Conservation (phyloP, 2,888 invertebrate genomes). For the Anthoptus insignis region DNA sequence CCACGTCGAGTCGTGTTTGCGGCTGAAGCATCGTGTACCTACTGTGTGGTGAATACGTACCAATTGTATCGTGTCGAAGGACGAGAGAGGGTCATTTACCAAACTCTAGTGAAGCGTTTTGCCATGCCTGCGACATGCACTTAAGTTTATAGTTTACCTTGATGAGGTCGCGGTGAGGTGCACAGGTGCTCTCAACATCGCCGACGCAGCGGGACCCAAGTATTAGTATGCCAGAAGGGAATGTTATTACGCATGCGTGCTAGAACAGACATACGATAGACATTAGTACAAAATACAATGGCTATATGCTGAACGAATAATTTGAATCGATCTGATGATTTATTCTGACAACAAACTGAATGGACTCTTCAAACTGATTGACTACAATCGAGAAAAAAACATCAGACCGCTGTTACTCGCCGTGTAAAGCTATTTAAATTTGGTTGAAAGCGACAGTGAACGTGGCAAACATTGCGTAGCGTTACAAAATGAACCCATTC, state of each 20-base stretch:
- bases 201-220: constrained; percentile 74
- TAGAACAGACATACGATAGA: constrained; percentile 85
- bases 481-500: constrained; percentile 67
- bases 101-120: constrained; percentile 51
- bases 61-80: constrained; percentile 12
- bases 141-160: constrained; percentile 67
- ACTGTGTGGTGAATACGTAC: constrained; percentile 36
- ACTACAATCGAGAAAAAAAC: constrained; percentile 53
- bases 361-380: neutral
- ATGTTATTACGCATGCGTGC: constrained; percentile 87
- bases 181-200: constrained; percentile 61
- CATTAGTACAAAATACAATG: constrained; percentile 68
- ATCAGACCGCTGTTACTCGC: constrained; percentile 60
- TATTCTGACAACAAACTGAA: constrained; percentile 19
- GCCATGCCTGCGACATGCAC: constrained; percentile 57
- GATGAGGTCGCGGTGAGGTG: constrained; percentile 63
- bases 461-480: constrained; percentile 72
- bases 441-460: constrained; percentile 65
- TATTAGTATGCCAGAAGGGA: constrained; percentile 87
- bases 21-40: constrained; percentile 25
- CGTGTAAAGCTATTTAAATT: constrained; percentile 57
- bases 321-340: constrained; percentile 42
- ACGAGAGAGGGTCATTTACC: constrained; percentile 19
- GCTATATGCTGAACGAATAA: constrained; percentile 34
- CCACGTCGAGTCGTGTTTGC: constrained; percentile 18